phyloP scores from a whole-genome alignment of 2,797 vertebrate species.

The Novumbra hubbsi region DNA sequence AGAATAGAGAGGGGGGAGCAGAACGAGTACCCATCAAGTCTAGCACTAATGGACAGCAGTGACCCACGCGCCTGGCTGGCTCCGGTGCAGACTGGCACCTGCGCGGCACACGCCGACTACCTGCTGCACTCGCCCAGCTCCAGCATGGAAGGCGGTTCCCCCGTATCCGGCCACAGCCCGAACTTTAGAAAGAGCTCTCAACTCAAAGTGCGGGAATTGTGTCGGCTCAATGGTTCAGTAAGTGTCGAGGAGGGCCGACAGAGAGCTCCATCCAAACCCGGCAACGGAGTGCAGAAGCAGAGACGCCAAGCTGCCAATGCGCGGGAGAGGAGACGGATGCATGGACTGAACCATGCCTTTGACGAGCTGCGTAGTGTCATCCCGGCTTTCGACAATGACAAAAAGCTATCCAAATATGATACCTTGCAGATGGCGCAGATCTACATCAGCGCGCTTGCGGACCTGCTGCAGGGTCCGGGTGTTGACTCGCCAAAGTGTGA shows the following conservation, averaged over 20 bases:
- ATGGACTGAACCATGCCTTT: slow-evolving; percentile 95
- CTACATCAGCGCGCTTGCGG: slow-evolving; percentile 94
- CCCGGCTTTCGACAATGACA: slow-evolving; percentile 94
- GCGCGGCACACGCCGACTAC: slow-evolving; percentile 82
- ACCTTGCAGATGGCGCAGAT: slow-evolving; percentile 98
- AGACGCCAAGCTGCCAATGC: slow-evolving; percentile 92
- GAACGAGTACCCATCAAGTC: slow-evolving; percentile 62
- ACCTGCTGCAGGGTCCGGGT: slow-evolving; percentile 79
- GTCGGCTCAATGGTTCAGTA: slow-evolving; percentile 66
- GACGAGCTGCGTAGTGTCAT: slow-evolving; percentile 96
- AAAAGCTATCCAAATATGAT: slow-evolving; percentile 97
- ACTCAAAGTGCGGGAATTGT: slow-evolving; percentile 72
- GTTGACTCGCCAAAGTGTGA: slow-evolving; percentile 65
- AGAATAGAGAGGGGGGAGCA: slow-evolving; percentile 59
- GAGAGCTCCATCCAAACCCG: slow-evolving; percentile 76
- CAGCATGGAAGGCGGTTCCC: slow-evolving; percentile 63
- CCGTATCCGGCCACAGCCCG: slow-evolving; percentile 66
- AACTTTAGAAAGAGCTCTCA: slow-evolving; percentile 56
- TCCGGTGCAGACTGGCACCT: slow-evolving; percentile 77
- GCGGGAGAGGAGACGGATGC: slow-evolving; percentile 91
- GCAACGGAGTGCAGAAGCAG: slow-evolving; percentile 84
- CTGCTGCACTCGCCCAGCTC: slow-evolving; percentile 78
- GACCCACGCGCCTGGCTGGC: slow-evolving; percentile 90
- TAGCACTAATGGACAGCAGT: slow-evolving; percentile 80
- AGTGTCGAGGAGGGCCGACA: slow-evolving; percentile 66